These are phyloP conservation scores for Platichthys flesus DNA, from an alignment of 2,113 vertebrate genomes.

Conservation along the genomic window DNA sequence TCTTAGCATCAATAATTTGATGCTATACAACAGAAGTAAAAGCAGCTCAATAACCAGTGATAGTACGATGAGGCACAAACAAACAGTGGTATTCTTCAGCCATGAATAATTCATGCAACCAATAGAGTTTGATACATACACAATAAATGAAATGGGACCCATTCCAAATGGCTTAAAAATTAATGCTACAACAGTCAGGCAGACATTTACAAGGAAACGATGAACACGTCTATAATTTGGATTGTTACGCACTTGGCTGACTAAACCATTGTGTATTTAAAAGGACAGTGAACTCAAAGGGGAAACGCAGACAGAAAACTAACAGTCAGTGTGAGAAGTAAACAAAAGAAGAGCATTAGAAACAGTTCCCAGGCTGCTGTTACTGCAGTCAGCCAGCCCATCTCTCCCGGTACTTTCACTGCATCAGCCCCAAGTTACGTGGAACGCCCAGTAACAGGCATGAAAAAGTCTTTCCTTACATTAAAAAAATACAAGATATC, in stretches of 20 bases:
- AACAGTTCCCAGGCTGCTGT: slow-evolving; percentile 37
- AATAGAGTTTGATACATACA: slow-evolving; percentile 66
- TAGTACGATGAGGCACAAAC: slow-evolving; percentile 53
- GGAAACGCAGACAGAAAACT: slow-evolving; percentile 8
- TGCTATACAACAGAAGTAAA: slow-evolving; percentile 41
- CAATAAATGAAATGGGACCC: slow-evolving; percentile 53
- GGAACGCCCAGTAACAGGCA: slow-evolving; percentile 23
- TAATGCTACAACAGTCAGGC: slow-evolving; percentile 42
- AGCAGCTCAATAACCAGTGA: slow-evolving; percentile 46
- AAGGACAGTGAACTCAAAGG: slow-evolving; percentile 29
- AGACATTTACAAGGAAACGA: slow-evolving; percentile 64
- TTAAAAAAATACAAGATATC: slow-evolving; percentile 51
- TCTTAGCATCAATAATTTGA: slow-evolving; percentile 62
- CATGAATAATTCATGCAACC: slow-evolving; percentile 74
- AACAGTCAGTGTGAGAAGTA: slow-evolving; percentile 29
- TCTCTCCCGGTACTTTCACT: slow-evolving; percentile 33
- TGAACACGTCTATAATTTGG: slow-evolving; percentile 60
- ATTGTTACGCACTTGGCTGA: slow-evolving; percentile 54
- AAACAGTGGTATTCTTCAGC: slow-evolving; percentile 69
- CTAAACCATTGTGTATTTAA: slow-evolving; percentile 28
- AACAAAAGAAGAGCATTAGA: slow-evolving; percentile 18
- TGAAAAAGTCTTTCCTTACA: slow-evolving; percentile 43
- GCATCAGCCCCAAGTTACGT: slow-evolving; percentile 32
- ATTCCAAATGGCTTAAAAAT: slow-evolving; percentile 54
- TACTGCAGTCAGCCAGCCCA: slow-evolving; percentile 20